phyloP scores from a whole-genome alignment of 1,140 invertebrate species.

The Pentalonia nigronervosa region DNA sequence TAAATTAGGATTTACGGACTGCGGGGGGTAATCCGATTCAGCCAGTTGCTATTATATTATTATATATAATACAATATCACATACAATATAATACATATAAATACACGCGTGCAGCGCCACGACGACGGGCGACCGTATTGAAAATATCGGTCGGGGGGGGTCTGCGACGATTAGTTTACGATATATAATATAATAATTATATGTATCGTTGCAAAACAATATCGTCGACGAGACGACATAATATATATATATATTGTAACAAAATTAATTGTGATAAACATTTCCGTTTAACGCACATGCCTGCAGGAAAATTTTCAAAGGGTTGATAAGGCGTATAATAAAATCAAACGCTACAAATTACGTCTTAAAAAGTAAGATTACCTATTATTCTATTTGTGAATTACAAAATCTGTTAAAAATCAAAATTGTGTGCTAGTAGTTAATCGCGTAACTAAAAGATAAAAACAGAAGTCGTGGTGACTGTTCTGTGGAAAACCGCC shows the following conservation, averaged over 20 bases:
- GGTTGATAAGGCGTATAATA: background rate
- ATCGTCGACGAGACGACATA: background rate
- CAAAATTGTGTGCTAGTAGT: background rate
- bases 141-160: background rate
- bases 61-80: background rate
- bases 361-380: background rate
- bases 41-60: background rate
- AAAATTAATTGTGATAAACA: background rate
- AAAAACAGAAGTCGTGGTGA: background rate
- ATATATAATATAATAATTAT: background rate
- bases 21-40: conserved; percentile 5
- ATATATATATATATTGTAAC: background rate
- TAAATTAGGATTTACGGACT: background rate
- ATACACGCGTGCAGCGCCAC: background rate
- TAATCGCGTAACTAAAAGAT: background rate
- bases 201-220: background rate
- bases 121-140: background rate
- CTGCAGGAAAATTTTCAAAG: background rate
- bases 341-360: background rate
- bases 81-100: background rate
- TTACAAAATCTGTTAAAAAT: background rate
- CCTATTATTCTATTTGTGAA: background rate
- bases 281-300: background rate
- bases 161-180: background rate
- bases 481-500: background rate